phyloP scores from a whole-genome alignment of 2,888 invertebrate species.

The Agrenia bidenticulata region DNA sequence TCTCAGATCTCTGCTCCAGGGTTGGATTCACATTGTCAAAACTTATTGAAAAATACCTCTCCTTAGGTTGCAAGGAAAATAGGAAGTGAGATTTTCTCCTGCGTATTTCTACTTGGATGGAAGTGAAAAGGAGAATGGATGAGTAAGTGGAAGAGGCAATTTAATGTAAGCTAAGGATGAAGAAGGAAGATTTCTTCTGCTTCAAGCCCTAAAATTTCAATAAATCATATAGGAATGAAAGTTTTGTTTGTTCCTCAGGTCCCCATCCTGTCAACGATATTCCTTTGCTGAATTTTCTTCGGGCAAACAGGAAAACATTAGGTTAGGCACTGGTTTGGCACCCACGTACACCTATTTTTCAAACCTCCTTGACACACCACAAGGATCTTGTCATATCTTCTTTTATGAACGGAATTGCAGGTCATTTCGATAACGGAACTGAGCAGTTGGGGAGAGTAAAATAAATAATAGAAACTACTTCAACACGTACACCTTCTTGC shows the following conservation, averaged over 20 bases:
- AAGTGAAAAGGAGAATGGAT: background rate
- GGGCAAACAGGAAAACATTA: slow-evolving; percentile 5
- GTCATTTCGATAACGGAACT: too few species aligned
- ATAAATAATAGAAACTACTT: too few species aligned
- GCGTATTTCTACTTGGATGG: background rate
- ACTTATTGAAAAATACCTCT: background rate
- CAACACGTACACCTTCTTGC: too few species aligned
- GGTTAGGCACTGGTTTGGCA: background rate
- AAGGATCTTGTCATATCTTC: too few species aligned
- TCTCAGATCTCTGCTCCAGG: background rate
- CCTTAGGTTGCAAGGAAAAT: background rate
- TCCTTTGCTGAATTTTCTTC: background rate
- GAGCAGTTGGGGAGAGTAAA: too few species aligned
- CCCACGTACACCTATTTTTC: background rate
- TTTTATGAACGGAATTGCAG: too few species aligned
- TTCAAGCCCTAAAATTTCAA: background rate
- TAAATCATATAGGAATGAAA: slow-evolving; percentile 12
- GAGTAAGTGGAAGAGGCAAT: slow-evolving; percentile 1
- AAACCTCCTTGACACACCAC: background rate
- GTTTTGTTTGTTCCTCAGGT: background rate
- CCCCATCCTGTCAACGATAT: background rate
- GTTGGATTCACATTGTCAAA: slow-evolving; percentile 1
- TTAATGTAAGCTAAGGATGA: background rate
- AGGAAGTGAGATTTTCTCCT: background rate
- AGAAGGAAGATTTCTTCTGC: background rate